Evolutionary conservation across 1,140 invertebrate genomes (phyloP).

Genomic region (Drosophila erecta): DNA sequence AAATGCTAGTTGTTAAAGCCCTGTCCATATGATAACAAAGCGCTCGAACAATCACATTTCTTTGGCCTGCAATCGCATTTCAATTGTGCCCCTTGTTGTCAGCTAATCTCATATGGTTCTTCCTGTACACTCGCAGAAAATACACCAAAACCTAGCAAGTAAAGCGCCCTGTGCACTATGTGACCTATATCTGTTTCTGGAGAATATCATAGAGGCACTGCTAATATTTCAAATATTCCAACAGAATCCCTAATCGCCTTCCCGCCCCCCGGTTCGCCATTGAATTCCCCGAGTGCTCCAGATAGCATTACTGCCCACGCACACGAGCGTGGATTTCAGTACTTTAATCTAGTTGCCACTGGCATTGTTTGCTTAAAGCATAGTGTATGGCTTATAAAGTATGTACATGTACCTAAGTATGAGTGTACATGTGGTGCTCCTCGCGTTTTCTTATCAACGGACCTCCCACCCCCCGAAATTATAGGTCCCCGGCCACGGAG

Average conservation of each 20-base stretch:
- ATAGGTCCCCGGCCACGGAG: slow-evolving; percentile 3
- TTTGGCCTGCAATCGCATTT: slow-evolving; percentile 17
- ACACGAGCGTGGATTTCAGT: slow-evolving; percentile 20
- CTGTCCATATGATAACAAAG: slow-evolving; percentile 17
- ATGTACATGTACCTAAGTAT: neutral
- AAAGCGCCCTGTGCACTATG: neutral
- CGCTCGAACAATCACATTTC: neutral
- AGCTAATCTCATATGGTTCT: neutral
- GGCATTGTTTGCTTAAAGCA: slow-evolving; percentile 25
- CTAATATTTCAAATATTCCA: neutral
- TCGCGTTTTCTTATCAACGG: slow-evolving; percentile 16
- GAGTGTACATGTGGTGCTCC: neutral
- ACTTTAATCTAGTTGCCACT: slow-evolving; percentile 41
- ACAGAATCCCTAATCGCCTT: slow-evolving; percentile 17
- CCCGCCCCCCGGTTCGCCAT: neutral
- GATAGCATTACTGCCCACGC: slow-evolving; percentile 39
- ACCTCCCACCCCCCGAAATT: neutral
- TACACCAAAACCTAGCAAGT: no score
- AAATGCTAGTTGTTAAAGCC: slow-evolving; percentile 2
- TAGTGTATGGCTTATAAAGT: slow-evolving; percentile 7
- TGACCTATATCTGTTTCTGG: no score
- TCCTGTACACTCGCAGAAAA: neutral
- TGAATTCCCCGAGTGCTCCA: slow-evolving; percentile 15
- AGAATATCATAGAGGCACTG: no score
- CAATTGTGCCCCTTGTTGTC: neutral